These are phyloP conservation scores for Scolopax mira DNA, from an alignment of 2,113 vertebrate genomes.

Conservation along the genomic window DNA sequence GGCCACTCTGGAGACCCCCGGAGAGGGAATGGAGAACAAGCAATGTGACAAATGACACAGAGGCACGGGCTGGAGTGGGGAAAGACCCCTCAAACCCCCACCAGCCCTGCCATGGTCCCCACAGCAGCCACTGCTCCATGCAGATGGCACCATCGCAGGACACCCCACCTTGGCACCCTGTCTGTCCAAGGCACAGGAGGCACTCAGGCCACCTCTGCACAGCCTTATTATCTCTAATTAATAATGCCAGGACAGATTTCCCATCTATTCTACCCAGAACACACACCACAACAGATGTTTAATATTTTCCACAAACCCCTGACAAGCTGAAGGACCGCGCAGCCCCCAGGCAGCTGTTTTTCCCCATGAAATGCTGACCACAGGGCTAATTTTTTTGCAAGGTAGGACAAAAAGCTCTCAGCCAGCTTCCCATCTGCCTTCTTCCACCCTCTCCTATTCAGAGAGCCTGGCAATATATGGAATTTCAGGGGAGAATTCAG, in stretches of 20 bases:
- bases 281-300: accelerated
- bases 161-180: neutral
- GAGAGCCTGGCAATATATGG: neutral
- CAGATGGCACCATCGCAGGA: neutral
- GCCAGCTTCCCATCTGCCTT: neutral
- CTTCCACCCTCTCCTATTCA: neutral
- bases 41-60: neutral
- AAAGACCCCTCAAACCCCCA: no score
- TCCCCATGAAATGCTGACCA: accelerated
- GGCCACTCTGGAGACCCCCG: neutral
- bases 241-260: neutral
- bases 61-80: neutral
- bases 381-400: neutral
- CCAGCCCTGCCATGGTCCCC: neutral
- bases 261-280: neutral
- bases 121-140: accelerated
- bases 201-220: neutral
- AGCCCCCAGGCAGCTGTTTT: neutral
- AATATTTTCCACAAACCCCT: neutral
- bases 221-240: neutral
- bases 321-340: neutral
- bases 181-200: neutral
- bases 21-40: neutral
- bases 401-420: neutral
- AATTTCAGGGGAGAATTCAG: neutral